phyloP scores from a whole-genome alignment of 2,797 vertebrate genomes.

The Tenualosa thibaudeaui region DNA sequence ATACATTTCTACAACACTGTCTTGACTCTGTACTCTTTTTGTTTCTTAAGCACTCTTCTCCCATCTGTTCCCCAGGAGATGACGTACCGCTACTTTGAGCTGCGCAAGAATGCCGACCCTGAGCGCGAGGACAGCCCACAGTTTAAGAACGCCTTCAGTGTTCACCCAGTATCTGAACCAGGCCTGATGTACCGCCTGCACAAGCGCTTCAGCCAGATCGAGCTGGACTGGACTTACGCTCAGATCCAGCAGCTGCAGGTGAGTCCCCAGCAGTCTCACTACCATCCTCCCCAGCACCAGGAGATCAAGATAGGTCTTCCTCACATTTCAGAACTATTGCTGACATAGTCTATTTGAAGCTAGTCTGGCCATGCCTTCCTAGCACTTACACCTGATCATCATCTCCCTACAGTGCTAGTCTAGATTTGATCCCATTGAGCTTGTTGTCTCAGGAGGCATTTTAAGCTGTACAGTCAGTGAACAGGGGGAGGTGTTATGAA shows the following conservation, averaged over 20 bases:
- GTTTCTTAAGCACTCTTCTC: not conserved
- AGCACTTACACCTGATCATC: too few species aligned
- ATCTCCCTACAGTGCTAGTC: too few species aligned
- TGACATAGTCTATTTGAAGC: not conserved
- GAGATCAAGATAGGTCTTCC: not conserved
- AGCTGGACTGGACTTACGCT: constrained; percentile 84
- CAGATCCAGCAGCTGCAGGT: constrained; percentile 95
- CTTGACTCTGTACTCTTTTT: not conserved
- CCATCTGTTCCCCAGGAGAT: constrained; percentile 77
- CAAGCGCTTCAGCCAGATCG: constrained; percentile 90
- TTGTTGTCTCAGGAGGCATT: too few species aligned
- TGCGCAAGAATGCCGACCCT: constrained; percentile 89
- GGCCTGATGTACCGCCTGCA: constrained; percentile 93
- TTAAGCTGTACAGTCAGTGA: too few species aligned
- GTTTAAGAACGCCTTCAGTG: constrained; percentile 85
- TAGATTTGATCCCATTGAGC: too few species aligned
- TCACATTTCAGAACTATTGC: not conserved
- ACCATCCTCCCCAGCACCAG: not conserved
- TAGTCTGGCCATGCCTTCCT: too few species aligned
- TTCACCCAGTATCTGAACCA: constrained; percentile 87
- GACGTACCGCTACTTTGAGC: constrained; percentile 87
- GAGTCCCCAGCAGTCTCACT: constrained; percentile 33
- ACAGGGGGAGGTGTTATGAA: too few species aligned
- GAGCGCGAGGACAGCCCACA: constrained; percentile 84
- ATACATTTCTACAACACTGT: not conserved